Conservation (phyloP, 2,888 invertebrate species). For the Cephus runcator region DNA sequence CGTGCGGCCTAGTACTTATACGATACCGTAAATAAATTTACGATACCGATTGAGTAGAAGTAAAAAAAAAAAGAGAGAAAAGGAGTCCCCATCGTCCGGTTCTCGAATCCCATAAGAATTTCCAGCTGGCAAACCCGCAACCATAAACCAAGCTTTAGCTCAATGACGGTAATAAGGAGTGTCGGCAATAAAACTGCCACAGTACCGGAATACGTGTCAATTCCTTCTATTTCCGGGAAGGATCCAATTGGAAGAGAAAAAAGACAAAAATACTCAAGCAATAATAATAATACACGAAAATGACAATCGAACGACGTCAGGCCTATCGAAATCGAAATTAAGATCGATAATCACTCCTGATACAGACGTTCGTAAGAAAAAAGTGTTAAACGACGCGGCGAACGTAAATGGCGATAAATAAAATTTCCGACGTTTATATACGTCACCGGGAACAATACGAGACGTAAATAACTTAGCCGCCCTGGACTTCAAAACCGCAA, state of each 20-base stretch:
- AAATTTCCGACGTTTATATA: conserved; percentile 54
- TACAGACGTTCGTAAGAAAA: not conserved
- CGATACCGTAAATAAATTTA: not conserved
- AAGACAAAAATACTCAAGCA: not conserved
- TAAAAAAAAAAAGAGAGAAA: not conserved
- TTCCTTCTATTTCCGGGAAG: not conserved
- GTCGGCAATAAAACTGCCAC: not conserved
- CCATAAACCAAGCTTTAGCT: conserved; percentile 35
- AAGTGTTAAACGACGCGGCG: not conserved
- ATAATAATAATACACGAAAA: not conserved
- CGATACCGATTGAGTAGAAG: not conserved
- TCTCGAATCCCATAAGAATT: not conserved
- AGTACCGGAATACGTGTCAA: not conserved
- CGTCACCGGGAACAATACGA: conserved; percentile 60
- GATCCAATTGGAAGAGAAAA: not conserved
- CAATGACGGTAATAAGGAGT: conserved; percentile 27
- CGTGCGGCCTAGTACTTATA: not conserved
- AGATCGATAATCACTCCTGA: not conserved
- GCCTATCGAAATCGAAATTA: not conserved
- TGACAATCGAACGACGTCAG: not conserved
- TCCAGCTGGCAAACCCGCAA: conserved; percentile 19
- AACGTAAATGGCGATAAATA: conserved; percentile 47
- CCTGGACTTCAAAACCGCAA: conserved; percentile 16
- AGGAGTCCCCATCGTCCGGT: not conserved
- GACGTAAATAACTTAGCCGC: conserved; percentile 56